Conservation (phyloP, 2,797 vertebrate species). For the Mus minutoides region DNA sequence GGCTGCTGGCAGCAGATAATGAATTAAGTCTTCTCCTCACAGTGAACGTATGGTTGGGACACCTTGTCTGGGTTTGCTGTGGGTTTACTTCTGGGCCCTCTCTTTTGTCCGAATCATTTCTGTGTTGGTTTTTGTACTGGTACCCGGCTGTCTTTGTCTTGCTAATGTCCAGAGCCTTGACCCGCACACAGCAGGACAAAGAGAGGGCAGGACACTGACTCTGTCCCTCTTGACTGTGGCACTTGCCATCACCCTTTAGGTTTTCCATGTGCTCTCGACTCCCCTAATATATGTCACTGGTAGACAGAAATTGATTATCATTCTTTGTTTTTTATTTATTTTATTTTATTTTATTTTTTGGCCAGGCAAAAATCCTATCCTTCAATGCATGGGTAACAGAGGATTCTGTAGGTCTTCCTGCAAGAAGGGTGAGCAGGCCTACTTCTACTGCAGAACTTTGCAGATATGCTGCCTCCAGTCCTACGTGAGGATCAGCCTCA, state of each 20-base stretch:
- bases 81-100: not conserved
- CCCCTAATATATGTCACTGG: not conserved
- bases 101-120: not conserved
- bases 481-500: slow-evolving; percentile 68
- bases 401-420: slow-evolving; percentile 72
- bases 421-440: slow-evolving; percentile 63
- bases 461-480: slow-evolving; percentile 68
- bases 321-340: too few relatives aligned
- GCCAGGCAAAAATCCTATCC: slow-evolving; percentile 35
- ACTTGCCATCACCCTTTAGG: not conserved
- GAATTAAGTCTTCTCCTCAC: not conserved
- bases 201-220: not conserved
- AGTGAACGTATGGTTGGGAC: too few relatives aligned
- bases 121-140: not conserved
- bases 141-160: not conserved
- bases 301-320: slow-evolving; percentile 46
- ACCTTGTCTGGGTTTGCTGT: not conserved
- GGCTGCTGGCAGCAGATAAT: not conserved
- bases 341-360: not conserved
- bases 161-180: not conserved
- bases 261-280: not conserved
- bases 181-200: not conserved
- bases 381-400: slow-evolving; percentile 66
- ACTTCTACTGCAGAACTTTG: slow-evolving; percentile 64
- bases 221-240: not conserved